Evolutionary conservation across 2,888 invertebrate species (phyloP).

Genomic region (Heliconius hortense): DNA sequence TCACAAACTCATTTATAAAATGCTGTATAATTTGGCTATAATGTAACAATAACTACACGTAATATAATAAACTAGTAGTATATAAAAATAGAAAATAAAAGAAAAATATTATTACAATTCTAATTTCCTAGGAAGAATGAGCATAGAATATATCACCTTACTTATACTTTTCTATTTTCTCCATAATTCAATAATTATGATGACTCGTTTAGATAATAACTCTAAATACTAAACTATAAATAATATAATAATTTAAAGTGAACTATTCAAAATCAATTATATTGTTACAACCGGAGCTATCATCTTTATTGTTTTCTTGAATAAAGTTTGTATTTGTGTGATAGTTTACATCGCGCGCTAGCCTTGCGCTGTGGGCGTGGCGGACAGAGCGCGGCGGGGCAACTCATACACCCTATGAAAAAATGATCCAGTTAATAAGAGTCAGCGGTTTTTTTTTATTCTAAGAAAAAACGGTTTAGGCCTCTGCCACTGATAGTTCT

Average conservation of each 20-base stretch:
- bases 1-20: no score
- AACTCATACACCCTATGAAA: slow-evolving; percentile 54
- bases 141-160: background rate
- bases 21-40: no score
- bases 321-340: slow-evolving; percentile 45
- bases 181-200: background rate
- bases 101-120: background rate
- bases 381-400: slow-evolving; percentile 57
- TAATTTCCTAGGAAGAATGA: background rate
- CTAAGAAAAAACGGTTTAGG: background rate
- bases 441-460: slow-evolving; percentile 9
- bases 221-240: background rate
- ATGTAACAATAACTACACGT: no score
- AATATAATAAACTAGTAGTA: no score
- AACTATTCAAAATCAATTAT: slow-evolving; percentile 10
- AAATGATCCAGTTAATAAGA: slow-evolving; percentile 49
- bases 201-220: background rate
- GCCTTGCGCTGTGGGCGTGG: slow-evolving; percentile 54
- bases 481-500: background rate
- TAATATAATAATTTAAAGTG: background rate
- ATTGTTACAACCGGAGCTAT: slow-evolving; percentile 19
- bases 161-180: background rate
- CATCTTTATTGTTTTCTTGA: slow-evolving; percentile 18
- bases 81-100: no score
- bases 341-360: slow-evolving; percentile 53